Evolutionary conservation across 2,113 vertebrate species (phyloP), one percentile per base, ranked within the genome.

Genomic region (Enhydra lutris): DNA sequence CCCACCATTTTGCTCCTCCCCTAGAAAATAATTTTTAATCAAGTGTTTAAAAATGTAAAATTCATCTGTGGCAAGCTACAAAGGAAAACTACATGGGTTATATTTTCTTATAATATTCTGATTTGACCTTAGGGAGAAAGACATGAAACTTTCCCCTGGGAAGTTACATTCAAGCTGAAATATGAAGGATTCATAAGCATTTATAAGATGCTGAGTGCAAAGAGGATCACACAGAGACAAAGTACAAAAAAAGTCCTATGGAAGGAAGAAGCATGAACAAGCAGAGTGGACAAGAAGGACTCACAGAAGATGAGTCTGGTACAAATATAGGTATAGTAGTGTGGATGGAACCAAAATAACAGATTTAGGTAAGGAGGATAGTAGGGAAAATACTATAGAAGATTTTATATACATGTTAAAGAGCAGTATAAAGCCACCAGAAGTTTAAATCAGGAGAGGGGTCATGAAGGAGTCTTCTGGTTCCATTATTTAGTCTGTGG

Each of bases 111-210:
- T 91, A 21, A 87, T 76, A 63, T 71, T 96, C 80, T 93, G 18
- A 95, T 82, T 85, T 90, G 55, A 87, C 45, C 23, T 95, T 73
- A 78, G 57, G 13, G 4, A 15, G 5, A 78, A 87, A 31, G 9
- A 65, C 2, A 55, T 50, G 21, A 67, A 80, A 29, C 12, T 5
- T 63, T 95, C 10, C 18, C 42, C 20, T 73, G 21, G n/a, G 31
- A 95, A 95, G 67, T 86, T 67, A 39, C 14, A 55, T 71, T 95
- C 74, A n/a, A 93, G 69, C 50, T 81, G 20, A 96, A 89, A 89
- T 47, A 36, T 42, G 12, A 61, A 84, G 52, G 29, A 39, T 59
- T 36, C 8, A 7, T 31, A n/a, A 59, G 36, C 26, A 23, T 84
- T 89, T 21, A 29, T 36, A 21, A 20, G 20, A 36, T 92, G 21